A percentile compares a stretch with the other conserved stretches of the same genome.
phyloP scores from a whole-genome alignment of 2,888 invertebrate species.

The Scaptomyza caliginosa region DNA sequence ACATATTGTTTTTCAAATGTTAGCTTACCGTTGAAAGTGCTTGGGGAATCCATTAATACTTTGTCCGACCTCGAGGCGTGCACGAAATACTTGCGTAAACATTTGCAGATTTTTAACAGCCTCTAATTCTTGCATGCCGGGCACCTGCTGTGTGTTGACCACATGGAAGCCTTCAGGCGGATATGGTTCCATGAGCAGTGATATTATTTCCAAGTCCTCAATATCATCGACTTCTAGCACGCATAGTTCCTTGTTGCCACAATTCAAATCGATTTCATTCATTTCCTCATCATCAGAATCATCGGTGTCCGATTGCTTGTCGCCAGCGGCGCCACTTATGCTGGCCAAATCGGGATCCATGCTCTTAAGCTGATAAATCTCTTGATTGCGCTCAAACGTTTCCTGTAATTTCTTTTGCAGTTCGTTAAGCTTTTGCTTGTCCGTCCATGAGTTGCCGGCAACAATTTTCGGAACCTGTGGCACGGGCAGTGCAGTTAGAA shows the following conservation, averaged over 20 bases:
- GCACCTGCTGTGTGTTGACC: conserved; percentile 91
- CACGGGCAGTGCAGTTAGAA: conserved; percentile 90
- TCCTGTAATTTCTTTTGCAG: conserved; percentile 89
- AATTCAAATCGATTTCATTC: conserved; percentile 88
- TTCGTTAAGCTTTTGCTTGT: conserved; percentile 87
- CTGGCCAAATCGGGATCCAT: conserved; percentile 80
- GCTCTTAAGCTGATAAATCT: conserved; percentile 88
- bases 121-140: conserved; percentile 88
- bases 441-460: conserved; percentile 87
- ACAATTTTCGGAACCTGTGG: conserved; percentile 90
- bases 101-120: conserved; percentile 90
- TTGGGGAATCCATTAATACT: conserved; percentile 85
- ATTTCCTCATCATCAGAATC: conserved; percentile 89
- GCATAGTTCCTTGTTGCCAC: conserved; percentile 92
- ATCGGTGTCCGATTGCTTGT: conserved; percentile 85
- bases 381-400: conserved; percentile 89
- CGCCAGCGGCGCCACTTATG: conserved; percentile 28
- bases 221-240: conserved; percentile 93
- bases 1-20: background rate
- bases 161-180: conserved; percentile 91
- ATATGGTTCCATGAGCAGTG: conserved; percentile 89
- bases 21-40: conserved; percentile 84
- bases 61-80: conserved; percentile 86
- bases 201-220: conserved; percentile 91
- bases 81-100: conserved; percentile 93